Evolutionary conservation across 2,888 invertebrate species (phyloP).

Genomic region (Oasisia sp.): DNA sequence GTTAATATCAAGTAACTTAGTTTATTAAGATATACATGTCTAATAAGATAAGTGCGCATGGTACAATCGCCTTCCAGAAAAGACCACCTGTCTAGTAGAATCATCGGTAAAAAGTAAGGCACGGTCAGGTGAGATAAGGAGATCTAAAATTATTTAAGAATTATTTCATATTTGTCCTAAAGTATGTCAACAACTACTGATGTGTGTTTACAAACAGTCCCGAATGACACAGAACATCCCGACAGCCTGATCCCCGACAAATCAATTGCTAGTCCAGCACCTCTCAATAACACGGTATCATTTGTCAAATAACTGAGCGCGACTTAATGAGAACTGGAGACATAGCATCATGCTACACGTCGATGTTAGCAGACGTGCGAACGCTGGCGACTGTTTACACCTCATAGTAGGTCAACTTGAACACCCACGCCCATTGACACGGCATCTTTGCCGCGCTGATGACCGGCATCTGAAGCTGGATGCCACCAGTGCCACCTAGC

Average conservation of each 20-base stretch:
- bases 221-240: neutral
- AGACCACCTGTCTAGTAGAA: no score
- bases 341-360: neutral
- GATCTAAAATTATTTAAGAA: no score
- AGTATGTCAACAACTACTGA: neutral
- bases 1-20: no score
- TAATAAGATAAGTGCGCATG: no score
- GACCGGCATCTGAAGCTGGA: conserved; percentile 53
- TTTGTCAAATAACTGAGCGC: neutral
- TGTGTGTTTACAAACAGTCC: neutral
- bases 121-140: no score
- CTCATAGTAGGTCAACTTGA: conserved; percentile 35
- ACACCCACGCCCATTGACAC: conserved; percentile 41
- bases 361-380: neutral
- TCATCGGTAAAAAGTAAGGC: no score
- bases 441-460: conserved; percentile 40
- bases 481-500: conserved; percentile 33
- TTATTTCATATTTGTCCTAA: no score
- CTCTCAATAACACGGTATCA: neutral
- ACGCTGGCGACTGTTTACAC: neutral
- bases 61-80: no score
- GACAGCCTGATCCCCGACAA: neutral
- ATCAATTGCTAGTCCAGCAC: no score
- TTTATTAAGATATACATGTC: no score
- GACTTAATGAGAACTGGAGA: neutral